phyloP scores from a whole-genome alignment of 2,888 invertebrate species.

The Biston stratarius region DNA sequence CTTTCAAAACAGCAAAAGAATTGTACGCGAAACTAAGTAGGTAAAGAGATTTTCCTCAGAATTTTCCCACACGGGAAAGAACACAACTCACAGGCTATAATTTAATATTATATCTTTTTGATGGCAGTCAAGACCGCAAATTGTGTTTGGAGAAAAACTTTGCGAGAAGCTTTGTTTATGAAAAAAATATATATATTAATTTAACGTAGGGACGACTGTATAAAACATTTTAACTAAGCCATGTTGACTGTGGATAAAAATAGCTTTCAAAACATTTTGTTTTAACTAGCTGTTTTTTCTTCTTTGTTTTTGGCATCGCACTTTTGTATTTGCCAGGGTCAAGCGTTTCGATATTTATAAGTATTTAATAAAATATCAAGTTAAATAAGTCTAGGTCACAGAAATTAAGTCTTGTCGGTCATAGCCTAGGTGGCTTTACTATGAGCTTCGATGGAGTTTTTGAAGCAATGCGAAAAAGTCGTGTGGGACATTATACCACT shows the following conservation, averaged over 20 bases:
- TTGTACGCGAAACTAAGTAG: constrained; percentile 11
- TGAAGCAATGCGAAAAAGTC: too few relatives aligned
- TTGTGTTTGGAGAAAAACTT: constrained; percentile 26
- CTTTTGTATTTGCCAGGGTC: too few relatives aligned
- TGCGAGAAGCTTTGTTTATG: constrained; percentile 9
- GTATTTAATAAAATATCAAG: too few relatives aligned
- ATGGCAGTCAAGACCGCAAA: constrained; percentile 37
- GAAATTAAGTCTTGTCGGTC: too few relatives aligned
- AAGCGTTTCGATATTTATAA: too few relatives aligned
- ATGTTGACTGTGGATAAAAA: not conserved
- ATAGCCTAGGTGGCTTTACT: too few relatives aligned
- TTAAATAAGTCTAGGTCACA: too few relatives aligned
- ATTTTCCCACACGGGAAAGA: constrained; percentile 25
- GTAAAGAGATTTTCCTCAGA: constrained; percentile 22
- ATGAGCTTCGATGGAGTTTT: too few relatives aligned
- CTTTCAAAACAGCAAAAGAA: constrained; percentile 29
- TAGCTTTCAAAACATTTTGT: too few relatives aligned
- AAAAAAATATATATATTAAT: constrained; percentile 8
- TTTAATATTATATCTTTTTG: constrained; percentile 39
- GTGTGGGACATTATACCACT: too few relatives aligned
- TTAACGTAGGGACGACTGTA: not conserved
- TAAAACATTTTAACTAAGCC: not conserved
- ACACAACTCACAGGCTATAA: constrained; percentile 28
- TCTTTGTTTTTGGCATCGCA: too few relatives aligned
- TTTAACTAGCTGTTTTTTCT: too few relatives aligned